These are phyloP conservation scores for Sparus aurata DNA, from an alignment of 2,797 vertebrate species.

Conservation along the genomic window DNA sequence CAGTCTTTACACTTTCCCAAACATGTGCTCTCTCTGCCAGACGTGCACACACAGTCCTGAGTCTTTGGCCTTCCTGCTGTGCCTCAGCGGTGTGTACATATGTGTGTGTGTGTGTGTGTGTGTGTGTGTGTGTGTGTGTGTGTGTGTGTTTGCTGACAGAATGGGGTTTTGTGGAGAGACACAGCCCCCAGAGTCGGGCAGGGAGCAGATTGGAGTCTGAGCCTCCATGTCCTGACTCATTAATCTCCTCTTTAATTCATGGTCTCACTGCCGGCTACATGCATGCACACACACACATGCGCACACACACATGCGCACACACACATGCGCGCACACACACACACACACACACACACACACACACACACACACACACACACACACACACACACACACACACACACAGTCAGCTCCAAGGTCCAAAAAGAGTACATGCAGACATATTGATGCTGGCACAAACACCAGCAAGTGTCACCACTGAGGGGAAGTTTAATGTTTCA, in stretches of 20 bases:
- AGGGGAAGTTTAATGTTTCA: conserved; percentile 61
- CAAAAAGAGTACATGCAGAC: conserved; percentile 30
- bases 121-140: conserved; percentile 49
- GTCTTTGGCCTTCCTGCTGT: conserved; percentile 47
- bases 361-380: conserved; percentile 37
- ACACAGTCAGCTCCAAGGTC: conserved; percentile 36
- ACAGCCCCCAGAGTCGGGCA: conserved; percentile 69
- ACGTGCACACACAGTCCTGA: conserved; percentile 31
- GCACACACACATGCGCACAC: conserved; percentile 42
- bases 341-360: conserved; percentile 22
- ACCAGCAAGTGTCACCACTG: conserved; percentile 27
- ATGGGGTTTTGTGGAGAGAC: conserved; percentile 74
- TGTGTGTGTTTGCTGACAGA: conserved; percentile 74
- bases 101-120: conserved; percentile 31
- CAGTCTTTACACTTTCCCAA: conserved; percentile 26
- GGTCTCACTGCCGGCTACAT: conserved; percentile 67
- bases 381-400: conserved; percentile 17
- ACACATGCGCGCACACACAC: conserved; percentile 36
- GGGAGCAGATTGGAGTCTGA: conserved; percentile 85
- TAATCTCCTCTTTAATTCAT: conserved; percentile 87
- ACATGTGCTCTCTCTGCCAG: conserved; percentile 43
- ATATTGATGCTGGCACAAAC: conserved; percentile 40
- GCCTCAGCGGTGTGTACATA: conserved; percentile 38
- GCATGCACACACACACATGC: conserved; percentile 40
- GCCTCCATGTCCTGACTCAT: conserved; percentile 84